These are phyloP conservation scores for Psilopsiagon aymara DNA, from an alignment of 2,113 vertebrate species.

Conservation along the genomic window DNA sequence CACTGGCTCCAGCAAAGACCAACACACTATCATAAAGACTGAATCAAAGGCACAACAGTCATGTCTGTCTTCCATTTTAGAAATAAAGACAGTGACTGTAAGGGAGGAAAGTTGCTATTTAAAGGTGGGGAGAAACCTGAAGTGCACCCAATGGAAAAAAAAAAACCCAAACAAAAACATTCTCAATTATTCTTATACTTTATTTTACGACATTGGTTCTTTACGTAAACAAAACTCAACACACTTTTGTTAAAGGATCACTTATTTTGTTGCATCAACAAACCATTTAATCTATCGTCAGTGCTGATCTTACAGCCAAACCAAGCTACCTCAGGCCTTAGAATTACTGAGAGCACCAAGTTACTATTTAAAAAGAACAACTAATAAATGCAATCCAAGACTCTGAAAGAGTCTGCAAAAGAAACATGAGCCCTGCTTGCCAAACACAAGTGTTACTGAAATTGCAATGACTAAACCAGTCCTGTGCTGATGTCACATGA, in stretches of 20 bases:
- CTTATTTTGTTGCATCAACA: conserved; percentile 24
- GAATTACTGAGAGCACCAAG: background rate
- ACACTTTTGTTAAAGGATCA: background rate
- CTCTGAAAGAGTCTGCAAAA: background rate
- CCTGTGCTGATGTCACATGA: background rate
- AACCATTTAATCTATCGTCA: background rate
- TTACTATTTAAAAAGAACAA: background rate
- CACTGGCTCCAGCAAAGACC: background rate
- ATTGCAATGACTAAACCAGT: conserved; percentile 19
- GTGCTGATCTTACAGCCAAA: background rate
- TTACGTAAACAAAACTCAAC: background rate
- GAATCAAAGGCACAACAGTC: background rate
- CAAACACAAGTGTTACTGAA: background rate
- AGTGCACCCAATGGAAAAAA: background rate
- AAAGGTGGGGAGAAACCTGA: background rate
- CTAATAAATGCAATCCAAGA: background rate
- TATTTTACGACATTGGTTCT: background rate
- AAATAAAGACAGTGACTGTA: background rate
- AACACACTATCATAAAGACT: background rate
- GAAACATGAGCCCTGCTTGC: background rate
- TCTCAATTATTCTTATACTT: background rate
- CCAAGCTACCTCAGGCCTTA: background rate
- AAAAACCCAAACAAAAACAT: background rate
- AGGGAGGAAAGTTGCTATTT: background rate
- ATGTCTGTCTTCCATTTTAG: background rate